Base-by-base conservation (phyloP, 2,888 invertebrate species). In the Callyntrura guangdongensis region DNA sequence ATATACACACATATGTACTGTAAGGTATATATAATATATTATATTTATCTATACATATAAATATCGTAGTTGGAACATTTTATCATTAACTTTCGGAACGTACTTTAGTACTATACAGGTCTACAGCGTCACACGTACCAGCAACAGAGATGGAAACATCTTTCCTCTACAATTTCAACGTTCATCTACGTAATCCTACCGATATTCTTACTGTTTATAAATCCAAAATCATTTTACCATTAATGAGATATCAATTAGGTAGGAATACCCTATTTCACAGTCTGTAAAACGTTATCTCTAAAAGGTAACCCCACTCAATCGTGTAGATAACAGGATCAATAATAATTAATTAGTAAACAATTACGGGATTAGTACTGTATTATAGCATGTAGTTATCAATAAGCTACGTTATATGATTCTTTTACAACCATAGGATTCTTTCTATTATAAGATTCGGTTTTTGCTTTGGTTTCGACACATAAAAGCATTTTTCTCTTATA, bases 221-320 rank as follows among this genome's bases (percentile, higher is more conserved):
- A n/a, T n/a, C n/a, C n/a, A n/a, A n/a, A n/a, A n/a, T n/a, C n/a
- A n/a, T n/a, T n/a, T n/a, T n/a, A n/a, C n/a, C 47, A 12, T 49
- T 25, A 74, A 47, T 49, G 47, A 74, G 49, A 74, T 74, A 49
- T 6, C 12, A 74, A 49, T n/a, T n/a, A n/a, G n/a, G n/a, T 74
- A 72, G 47, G 67, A 72, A 72, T 49, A 74, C 3, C 74, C 74
- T 74, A 74, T 47, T 74, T 74, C 74, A 74, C 74, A 74, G 74
- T 74, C 74, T 74, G 74, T 74, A 74, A 49, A 20, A 22, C 25
- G 49, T 49, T 74, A 74, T 36, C 20, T 67, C n/a, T 14, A 36
- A 22, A 20, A 74, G 74, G n/a, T 22, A 74, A 49, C 74, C n/a
- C 74, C 74, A 74, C 22, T 72, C 2, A 49, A 2, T 12, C n/a